A percentile compares a stretch with the other conserved stretches of the same genome.
phyloP scores from a whole-genome alignment of 1,140 invertebrate genomes.

The Drosophila saltans region DNA sequence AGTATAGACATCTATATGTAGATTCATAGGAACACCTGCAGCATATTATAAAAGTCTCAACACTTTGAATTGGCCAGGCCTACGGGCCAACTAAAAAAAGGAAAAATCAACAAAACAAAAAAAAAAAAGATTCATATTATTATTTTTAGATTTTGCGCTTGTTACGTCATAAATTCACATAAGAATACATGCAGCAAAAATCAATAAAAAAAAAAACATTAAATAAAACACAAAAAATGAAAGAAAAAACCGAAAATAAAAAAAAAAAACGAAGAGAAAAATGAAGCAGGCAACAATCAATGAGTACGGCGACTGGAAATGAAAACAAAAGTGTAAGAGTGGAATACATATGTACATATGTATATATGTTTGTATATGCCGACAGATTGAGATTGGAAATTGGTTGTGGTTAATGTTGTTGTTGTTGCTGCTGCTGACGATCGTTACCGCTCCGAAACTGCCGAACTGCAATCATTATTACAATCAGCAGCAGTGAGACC shows the following conservation, averaged over 20 bases:
- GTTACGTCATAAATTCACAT: conserved; percentile 54
- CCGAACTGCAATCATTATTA: conserved; percentile 15
- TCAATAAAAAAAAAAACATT: conserved; percentile 42
- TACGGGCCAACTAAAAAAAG: conserved; percentile 39
- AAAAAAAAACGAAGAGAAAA: conserved; percentile 14
- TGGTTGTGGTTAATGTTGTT: neutral
- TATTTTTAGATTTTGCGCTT: conserved; percentile 36
- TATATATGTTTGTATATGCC: neutral
- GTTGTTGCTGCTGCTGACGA: conserved; percentile 6
- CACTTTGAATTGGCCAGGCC: conserved; percentile 35
- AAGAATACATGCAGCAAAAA: conserved; percentile 32
- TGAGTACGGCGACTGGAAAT: conserved; percentile 26
- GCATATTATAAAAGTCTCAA: conserved; percentile 54
- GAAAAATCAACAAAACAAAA: conserved; percentile 23
- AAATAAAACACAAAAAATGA: conserved; percentile 12
- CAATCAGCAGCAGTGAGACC: conserved; percentile 1
- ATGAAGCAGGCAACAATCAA: conserved; percentile 37
- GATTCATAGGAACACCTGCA: conserved; percentile 49
- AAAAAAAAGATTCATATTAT: conserved; percentile 16
- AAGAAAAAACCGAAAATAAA: conserved; percentile 5
- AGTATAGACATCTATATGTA: conserved; percentile 18
- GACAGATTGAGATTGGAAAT: conserved; percentile 13
- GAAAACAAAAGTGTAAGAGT: conserved; percentile 50
- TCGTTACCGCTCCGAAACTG: neutral
- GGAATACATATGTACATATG: neutral